These are phyloP conservation scores for Syrrhaptes paradoxus DNA, from an alignment of 2,113 vertebrate species.

Conservation along the genomic window DNA sequence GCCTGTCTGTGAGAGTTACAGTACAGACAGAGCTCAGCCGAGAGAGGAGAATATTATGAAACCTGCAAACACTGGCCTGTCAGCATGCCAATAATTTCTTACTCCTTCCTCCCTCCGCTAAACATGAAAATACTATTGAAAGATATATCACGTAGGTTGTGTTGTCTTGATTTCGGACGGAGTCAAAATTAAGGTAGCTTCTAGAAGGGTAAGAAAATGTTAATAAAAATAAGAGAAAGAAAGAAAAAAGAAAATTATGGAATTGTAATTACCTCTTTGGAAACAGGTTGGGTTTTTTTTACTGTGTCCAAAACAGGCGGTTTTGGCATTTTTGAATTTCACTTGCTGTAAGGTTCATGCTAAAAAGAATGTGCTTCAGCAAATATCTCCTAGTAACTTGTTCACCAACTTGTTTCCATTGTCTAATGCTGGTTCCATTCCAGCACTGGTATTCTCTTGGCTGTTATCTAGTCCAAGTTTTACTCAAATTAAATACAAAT, in stretches of 20 bases:
- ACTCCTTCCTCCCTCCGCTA: background rate
- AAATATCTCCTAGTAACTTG: background rate
- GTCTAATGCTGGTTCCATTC: background rate
- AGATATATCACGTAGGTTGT: background rate
- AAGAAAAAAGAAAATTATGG: background rate
- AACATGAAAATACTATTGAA: background rate
- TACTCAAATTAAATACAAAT: conserved; percentile 24
- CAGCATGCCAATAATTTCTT: background rate
- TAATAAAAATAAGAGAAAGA: background rate
- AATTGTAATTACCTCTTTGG: background rate
- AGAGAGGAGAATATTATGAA: background rate
- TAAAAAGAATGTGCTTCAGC: background rate
- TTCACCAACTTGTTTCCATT: background rate
- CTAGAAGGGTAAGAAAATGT: background rate
- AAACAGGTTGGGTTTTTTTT: background rate
- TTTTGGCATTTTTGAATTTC: background rate
- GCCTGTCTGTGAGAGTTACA: background rate
- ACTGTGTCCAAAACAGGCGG: background rate
- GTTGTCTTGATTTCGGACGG: background rate
- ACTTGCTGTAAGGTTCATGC: background rate
- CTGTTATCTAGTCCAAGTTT: conserved; percentile 23
- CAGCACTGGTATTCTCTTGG: background rate
- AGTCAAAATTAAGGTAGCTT: background rate
- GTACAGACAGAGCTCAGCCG: background rate
- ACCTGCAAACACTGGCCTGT: background rate